Evolutionary conservation across 2,113 vertebrate species (phyloP), one percentile per base, ranked within the genome.

Genomic region (Brachirus orientalis): DNA sequence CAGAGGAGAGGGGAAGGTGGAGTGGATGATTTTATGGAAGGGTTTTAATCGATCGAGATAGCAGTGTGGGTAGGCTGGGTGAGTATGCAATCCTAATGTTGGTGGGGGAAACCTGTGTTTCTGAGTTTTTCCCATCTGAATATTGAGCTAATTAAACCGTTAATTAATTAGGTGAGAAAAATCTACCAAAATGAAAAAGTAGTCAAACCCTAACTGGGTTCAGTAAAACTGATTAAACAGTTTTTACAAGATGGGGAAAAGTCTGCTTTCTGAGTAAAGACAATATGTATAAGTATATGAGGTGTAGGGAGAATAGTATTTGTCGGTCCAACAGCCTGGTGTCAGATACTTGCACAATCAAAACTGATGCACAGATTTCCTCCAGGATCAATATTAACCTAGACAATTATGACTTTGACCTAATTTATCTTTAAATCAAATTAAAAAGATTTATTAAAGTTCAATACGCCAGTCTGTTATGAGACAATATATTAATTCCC

Each of bases 111-210:
- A 67, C 72, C 50, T 62, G 48, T 1, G 22, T 52, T 52, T 63
- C 76, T 68, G 52, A 64, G 28, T 85, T 85, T 89, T 76, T 45
- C 80, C 77, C 63, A 18, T 81, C 76, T 85, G 38, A 55, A 55
- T 44, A 56, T 37, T 1, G 22, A 75, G 6, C 6, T 6, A 0
- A 3, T 45, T 58, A 36, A 44, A 3, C 62, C 16, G 14, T 61
- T 36, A 33, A 13, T 45, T 13, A 10, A 47, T 61, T 2, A 17
- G 1, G 33, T 77, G 1, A 38, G 12, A 75, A 10, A n/a, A 48
- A 44, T 28, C 28, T 3, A 40, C 10, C 4, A 22, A 35, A 13
- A 1, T 19, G 2, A 44, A 41, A 60, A 59, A 3, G 3, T 14
- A 14, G 8, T 13, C 16, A 45, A 3, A 18, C 14, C 41, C 12